Conservation (phyloP, 2,113 vertebrate species). For the Oxyura jamaicensis region DNA sequence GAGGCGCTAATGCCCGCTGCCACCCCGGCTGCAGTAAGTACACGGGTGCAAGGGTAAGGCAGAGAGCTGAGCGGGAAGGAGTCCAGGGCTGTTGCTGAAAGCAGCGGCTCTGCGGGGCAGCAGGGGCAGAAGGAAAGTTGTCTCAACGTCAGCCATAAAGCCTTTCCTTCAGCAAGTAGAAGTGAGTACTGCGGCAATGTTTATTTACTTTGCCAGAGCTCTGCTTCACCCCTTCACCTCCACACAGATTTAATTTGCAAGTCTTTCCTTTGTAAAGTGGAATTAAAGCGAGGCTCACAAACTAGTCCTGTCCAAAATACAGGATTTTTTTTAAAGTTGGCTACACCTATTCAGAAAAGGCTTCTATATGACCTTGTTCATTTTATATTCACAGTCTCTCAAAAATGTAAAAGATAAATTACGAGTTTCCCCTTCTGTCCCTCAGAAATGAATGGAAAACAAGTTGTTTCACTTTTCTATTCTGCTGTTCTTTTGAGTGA, state of each 20-base stretch:
- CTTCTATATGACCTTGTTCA: neutral
- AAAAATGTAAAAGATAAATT: neutral
- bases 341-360: neutral
- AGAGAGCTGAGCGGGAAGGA: neutral
- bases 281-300: neutral
- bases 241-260: neutral
- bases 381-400: neutral
- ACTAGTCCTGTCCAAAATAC: neutral
- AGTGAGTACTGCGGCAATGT: neutral
- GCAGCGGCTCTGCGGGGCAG: neutral
- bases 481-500: neutral
- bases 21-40: accelerated
- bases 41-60: neutral
- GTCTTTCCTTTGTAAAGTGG: neutral
- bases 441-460: neutral
- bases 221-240: neutral
- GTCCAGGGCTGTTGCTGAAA: neutral
- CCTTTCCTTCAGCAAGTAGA: neutral
- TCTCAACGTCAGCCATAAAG: neutral
- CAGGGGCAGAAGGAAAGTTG: neutral
- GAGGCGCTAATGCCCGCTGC: neutral
- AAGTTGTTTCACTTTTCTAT: neutral
- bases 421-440: neutral
- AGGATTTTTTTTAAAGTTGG: neutral
- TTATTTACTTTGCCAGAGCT: neutral